Percentiles rank a stretch among this genome's conserved stretches.
phyloP scores from a whole-genome alignment of 2,888 invertebrate genomes.

The Mallateleia sp. region DNA sequence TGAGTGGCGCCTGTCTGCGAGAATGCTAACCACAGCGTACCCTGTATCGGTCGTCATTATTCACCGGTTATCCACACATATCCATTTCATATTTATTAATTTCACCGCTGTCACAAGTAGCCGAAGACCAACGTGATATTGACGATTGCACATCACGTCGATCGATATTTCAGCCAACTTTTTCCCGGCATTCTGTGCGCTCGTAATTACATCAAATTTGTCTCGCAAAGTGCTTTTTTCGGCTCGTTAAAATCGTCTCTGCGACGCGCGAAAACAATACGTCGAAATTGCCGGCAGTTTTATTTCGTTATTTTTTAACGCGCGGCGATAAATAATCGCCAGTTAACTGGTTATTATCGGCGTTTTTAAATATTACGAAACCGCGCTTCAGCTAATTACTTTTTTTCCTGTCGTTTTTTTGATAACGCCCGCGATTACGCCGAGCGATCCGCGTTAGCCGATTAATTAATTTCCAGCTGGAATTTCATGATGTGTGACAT shows the following conservation, averaged over 20 bases:
- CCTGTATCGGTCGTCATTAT: constrained; percentile 84
- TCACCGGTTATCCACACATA: constrained; percentile 83
- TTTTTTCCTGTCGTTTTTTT: constrained; percentile 34
- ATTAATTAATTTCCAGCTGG: constrained; percentile 15
- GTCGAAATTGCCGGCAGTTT: not conserved
- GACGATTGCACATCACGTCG: constrained; percentile 56
- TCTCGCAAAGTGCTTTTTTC: constrained; percentile 14
- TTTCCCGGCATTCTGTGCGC: constrained; percentile 13
- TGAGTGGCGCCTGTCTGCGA: constrained; percentile 88
- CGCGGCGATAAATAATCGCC: constrained; percentile 36
- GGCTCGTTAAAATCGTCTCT: constrained; percentile 7
- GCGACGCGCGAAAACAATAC: not conserved
- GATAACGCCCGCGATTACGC: constrained; percentile 6
- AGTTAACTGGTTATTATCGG: constrained; percentile 37
- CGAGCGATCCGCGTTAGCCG: constrained; percentile 3
- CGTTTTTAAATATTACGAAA: constrained; percentile 33
- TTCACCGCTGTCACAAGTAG: constrained; percentile 76
- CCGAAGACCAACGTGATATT: constrained; percentile 55
- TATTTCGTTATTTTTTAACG: too few relatives aligned
- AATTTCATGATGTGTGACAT: constrained; percentile 37
- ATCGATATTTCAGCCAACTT: constrained; percentile 37
- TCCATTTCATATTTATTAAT: constrained; percentile 86
- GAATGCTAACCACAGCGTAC: constrained; percentile 86
- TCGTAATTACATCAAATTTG: constrained; percentile 19
- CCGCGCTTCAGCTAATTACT: constrained; percentile 35